Evolutionary conservation across 2,113 vertebrate genomes (phyloP).

Genomic region (Neodontobutis hainanensis): DNA sequence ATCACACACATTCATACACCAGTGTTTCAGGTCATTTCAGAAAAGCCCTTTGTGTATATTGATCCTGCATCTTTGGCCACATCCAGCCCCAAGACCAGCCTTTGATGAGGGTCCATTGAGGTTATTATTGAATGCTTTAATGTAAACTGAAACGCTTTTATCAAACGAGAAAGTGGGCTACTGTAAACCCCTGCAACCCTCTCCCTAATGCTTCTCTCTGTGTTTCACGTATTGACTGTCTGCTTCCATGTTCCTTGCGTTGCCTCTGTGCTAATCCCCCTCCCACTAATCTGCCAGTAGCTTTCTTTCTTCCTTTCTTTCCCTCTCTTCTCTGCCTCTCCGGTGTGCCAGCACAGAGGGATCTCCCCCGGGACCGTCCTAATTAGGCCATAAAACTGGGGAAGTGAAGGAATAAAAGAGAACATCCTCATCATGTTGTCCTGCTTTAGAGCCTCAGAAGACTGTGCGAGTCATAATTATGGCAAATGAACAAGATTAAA

Average conservation of each 20-base stretch:
- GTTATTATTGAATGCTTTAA: conserved; percentile 17
- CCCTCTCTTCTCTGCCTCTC: not conserved
- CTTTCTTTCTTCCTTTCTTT: not conserved
- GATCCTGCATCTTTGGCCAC: not conserved
- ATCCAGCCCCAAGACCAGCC: not conserved
- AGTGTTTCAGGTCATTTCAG: no score
- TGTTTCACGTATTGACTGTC: conserved; percentile 7
- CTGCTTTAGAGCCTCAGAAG: conserved; percentile 41
- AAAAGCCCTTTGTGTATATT: no score
- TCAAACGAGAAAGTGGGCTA: conserved; percentile 22
- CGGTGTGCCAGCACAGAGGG: conserved; percentile 18
- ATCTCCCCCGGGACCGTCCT: conserved; percentile 26
- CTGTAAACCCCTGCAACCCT: not conserved
- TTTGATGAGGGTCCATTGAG: conserved; percentile 1
- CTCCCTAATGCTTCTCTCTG: not conserved
- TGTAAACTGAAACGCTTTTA: conserved; percentile 52
- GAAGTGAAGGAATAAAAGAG: conserved; percentile 54
- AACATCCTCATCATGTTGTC: conserved; percentile 50
- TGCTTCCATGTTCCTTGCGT: not conserved
- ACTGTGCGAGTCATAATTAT: conserved; percentile 34
- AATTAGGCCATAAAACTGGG: conserved; percentile 61
- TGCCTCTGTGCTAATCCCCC: not conserved
- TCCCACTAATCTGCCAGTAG: not conserved
- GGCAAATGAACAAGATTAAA: conserved; percentile 29
- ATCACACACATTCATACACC: no score